These are phyloP conservation scores for Xestia rhomboidea DNA, from an alignment of 2,888 invertebrate genomes.

Conservation along the genomic window DNA sequence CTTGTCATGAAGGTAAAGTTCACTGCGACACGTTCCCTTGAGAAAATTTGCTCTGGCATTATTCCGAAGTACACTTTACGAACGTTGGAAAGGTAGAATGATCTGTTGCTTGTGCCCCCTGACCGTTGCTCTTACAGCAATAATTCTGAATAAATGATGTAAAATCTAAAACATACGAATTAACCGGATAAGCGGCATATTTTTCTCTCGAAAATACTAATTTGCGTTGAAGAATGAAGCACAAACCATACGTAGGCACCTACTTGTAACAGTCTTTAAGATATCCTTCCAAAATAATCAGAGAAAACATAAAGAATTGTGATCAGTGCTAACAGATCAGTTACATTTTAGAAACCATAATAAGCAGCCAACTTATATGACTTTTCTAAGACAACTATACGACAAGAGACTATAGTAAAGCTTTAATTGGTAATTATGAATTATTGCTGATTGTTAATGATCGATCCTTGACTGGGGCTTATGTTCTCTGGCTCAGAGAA, in stretches of 20 bases:
- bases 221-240: neutral
- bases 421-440: neutral
- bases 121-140: neutral
- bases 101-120: constrained; percentile 1
- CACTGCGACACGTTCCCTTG: constrained; percentile 62
- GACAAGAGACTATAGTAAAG: too few species aligned
- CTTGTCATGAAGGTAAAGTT: constrained; percentile 74
- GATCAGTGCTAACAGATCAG: neutral
- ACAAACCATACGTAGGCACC: neutral
- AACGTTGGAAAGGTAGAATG: neutral
- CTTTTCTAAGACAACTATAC: neutral
- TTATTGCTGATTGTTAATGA: neutral
- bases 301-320: neutral
- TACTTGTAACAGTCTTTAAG: neutral
- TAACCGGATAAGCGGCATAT: neutral
- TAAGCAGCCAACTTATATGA: neutral
- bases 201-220: neutral
- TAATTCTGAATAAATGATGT: neutral
- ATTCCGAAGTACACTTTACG: constrained; percentile 6
- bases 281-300: neutral
- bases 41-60: constrained; percentile 22
- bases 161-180: constrained; percentile 6
- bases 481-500: neutral
- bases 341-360: neutral
- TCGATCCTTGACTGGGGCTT: neutral